Percentiles rank a stretch among this genome's conserved stretches.
Evolutionary conservation across 2,888 invertebrate species (phyloP).

Genomic region (Drosophila acutilabella): DNA sequence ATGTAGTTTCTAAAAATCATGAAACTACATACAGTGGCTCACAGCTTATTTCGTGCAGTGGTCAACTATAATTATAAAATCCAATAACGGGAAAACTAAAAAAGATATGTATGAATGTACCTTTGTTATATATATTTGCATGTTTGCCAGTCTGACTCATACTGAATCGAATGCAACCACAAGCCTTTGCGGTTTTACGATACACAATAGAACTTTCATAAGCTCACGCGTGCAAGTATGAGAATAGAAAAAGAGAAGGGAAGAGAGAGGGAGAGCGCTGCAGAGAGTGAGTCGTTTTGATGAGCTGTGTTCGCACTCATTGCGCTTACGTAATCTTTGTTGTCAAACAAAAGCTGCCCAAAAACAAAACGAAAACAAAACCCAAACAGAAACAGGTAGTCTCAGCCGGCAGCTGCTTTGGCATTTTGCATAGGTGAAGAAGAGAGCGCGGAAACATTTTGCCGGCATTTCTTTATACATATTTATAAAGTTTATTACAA

Average conservation of each 20-base stretch:
- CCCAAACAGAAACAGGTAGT: slow-evolving; percentile 31
- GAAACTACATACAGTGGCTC: not conserved
- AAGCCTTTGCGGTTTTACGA: slow-evolving; percentile 13
- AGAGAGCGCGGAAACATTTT: slow-evolving; percentile 22
- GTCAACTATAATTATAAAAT: too few relatives aligned
- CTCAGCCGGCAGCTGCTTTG: slow-evolving; percentile 22
- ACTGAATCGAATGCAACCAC: not conserved
- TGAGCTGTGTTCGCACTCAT: slow-evolving; percentile 12
- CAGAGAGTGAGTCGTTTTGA: slow-evolving; percentile 2
- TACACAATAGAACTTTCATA: slow-evolving; percentile 7
- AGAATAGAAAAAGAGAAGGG: slow-evolving; percentile 20
- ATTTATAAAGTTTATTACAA: not conserved
- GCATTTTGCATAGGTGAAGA: slow-evolving; percentile 37
- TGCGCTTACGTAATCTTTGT: slow-evolving; percentile 73
- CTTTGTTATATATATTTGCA: not conserved
- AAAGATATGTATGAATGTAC: too few relatives aligned
- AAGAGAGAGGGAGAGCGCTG: slow-evolving; percentile 20
- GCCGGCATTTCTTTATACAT: slow-evolving; percentile 40
- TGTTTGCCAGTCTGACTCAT: slow-evolving; percentile 36
- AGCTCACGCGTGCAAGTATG: not conserved
- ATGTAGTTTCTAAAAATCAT: slow-evolving; percentile 6
- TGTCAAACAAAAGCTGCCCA: slow-evolving; percentile 72
- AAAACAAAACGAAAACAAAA: slow-evolving; percentile 35
- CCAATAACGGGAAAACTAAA: too few relatives aligned
- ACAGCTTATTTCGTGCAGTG: not conserved